Conservation (phyloP, 2,797 vertebrate species). For the Rhabdophis nuchalis region DNA sequence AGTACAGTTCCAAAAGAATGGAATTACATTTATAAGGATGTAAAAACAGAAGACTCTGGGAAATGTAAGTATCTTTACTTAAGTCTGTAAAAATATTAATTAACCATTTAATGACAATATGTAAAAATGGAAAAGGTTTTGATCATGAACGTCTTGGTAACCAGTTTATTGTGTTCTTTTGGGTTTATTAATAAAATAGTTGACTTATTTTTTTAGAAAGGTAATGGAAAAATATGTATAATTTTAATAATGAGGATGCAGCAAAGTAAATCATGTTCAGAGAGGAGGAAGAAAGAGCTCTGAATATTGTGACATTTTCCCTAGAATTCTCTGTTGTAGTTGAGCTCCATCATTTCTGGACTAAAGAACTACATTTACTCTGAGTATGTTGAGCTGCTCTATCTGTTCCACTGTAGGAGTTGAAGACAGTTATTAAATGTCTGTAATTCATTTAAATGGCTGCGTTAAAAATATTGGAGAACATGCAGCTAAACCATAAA, state of each 20-base stretch:
- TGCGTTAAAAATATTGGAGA: background rate
- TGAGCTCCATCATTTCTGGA: background rate
- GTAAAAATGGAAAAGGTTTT: constrained; percentile 7
- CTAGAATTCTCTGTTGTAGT: background rate
- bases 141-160: background rate
- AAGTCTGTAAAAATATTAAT: constrained; percentile 20
- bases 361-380: background rate
- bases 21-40: constrained; percentile 77
- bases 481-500: background rate
- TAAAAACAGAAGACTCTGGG: constrained; percentile 67
- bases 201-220: constrained; percentile 17
- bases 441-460: background rate
- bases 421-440: background rate
- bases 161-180: background rate
- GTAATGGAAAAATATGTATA: background rate
- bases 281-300: background rate
- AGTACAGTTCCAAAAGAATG: constrained; percentile 86
- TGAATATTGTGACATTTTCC: background rate
- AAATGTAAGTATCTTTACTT: constrained; percentile 73
- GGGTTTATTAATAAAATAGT: background rate
- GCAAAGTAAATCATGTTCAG: background rate
- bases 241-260: background rate
- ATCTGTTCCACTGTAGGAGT: background rate
- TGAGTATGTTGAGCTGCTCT: background rate
- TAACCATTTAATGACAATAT: background rate